Evolutionary conservation across 2,888 invertebrate genomes (phyloP), one percentile per base, ranked within the genome.

Genomic region (Dinocampus coccinellae): DNA sequence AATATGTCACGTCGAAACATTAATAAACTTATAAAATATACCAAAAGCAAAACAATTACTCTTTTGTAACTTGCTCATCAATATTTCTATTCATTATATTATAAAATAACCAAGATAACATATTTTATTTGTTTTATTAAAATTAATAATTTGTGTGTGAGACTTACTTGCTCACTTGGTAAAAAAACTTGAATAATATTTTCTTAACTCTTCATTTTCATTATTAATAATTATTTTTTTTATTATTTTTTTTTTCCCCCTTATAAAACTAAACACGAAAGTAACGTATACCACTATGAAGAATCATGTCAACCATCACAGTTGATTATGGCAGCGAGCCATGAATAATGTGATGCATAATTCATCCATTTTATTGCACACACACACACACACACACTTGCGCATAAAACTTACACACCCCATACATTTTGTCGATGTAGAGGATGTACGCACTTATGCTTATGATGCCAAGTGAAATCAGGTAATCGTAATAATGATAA

Each of bases 341-440:
- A 82, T 84, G 82, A 83, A 84, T 85, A 84, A 85, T 82, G 82
- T 78, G 79, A 83, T 82, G 82, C 80, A 84, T 84, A 84, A 84
- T 85, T 84, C 81, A 84, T 84, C 79, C 77, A 80, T 81, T 80
- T 79, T 71, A 72, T 64, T 39, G 39, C 34, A 22, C 63, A 29
- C 61, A 34, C 33, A 29, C 39, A 71, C 34, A 63, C 42, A 53
- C 33, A 36, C 36, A 29, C 24, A 22, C 24, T 26, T 33, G 16
- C 3, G 53, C 24, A 62, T 57, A 36, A 13, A 16, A 16, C 9
- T 16, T 47, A 47, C 16, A 16, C 16, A 16, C 7, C n/a, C 16
- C 42, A 61, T 76, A 67, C 67, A 73, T 69, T 58, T 16, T n/a
- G 2, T n/a, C n/a, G 16, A 33, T 60, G 16, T 20, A 20, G 34